Conservation (phyloP, 2,113 vertebrate genomes). For the Mesocricetus auratus region DNA sequence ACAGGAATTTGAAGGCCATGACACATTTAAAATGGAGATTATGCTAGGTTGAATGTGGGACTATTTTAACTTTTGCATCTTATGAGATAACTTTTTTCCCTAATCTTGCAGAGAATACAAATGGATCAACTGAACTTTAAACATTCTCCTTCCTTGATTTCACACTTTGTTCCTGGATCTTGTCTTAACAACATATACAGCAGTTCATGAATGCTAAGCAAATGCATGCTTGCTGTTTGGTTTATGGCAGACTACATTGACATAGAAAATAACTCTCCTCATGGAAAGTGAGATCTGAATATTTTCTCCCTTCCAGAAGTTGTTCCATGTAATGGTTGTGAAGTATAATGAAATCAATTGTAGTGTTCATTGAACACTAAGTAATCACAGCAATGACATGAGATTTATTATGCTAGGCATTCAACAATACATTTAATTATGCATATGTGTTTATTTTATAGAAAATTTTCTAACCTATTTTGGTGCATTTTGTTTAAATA, state of each 20-base stretch:
- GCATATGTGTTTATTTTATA: neutral
- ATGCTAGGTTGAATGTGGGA: neutral
- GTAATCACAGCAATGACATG: neutral
- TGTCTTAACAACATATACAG: neutral
- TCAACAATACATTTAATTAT: neutral
- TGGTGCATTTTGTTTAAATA: neutral
- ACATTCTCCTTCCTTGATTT: constrained; percentile 32
- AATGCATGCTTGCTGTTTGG: neutral
- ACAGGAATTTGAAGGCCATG: neutral
- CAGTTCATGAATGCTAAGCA: neutral
- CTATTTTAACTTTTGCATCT: constrained; percentile 62
- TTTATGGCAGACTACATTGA: neutral
- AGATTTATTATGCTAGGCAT: neutral
- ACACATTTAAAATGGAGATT: constrained; percentile 49
- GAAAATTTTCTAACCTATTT: neutral
- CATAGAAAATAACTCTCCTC: neutral
- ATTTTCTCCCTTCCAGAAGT: neutral
- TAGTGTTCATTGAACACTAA: neutral
- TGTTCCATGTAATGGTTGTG: neutral
- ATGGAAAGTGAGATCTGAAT: neutral
- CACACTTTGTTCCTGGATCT: neutral
- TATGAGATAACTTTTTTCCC: neutral
- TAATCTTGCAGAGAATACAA: neutral
- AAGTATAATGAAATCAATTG: neutral
- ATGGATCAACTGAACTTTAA: neutral